These are phyloP conservation scores for Chrysodeixis includens DNA, from an alignment of 2,888 invertebrate genomes.

Conservation along the genomic window DNA sequence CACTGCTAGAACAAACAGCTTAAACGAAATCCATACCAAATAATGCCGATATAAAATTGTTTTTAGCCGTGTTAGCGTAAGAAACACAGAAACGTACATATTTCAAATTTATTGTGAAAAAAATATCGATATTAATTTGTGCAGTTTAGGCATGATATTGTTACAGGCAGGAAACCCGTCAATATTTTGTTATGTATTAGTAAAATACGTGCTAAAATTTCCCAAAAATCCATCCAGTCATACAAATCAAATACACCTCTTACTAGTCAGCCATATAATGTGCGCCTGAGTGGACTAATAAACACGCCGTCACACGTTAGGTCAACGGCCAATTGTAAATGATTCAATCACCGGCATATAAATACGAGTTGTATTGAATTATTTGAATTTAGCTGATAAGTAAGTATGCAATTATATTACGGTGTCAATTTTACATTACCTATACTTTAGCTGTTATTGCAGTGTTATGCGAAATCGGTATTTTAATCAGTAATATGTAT, in stretches of 20 bases:
- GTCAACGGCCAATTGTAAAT: constrained; percentile 64
- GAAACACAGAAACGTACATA: no score
- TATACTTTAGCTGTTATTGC: background rate
- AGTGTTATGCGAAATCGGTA: background rate
- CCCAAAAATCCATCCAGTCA: background rate
- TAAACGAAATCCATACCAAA: background rate
- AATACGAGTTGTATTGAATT: constrained; percentile 56
- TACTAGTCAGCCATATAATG: background rate
- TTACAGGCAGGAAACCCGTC: no score
- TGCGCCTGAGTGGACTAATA: background rate
- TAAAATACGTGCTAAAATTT: no score
- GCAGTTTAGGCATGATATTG: no score
- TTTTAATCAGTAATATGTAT: background rate
- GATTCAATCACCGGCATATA: constrained; percentile 57
- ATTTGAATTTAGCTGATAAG: constrained; percentile 60
- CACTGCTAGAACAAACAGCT: no score
- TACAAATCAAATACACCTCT: background rate
- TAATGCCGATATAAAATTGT: no score
- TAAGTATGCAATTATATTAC: constrained; percentile 39
- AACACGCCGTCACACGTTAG: constrained; percentile 24
- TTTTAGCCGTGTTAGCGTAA: no score
- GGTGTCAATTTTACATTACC: constrained; percentile 6
- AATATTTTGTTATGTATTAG: no score
- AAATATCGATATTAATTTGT: no score
- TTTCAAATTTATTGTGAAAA: no score